These are phyloP conservation scores for Limanda limanda DNA, from an alignment of 2,113 vertebrate genomes.

Conservation along the genomic window DNA sequence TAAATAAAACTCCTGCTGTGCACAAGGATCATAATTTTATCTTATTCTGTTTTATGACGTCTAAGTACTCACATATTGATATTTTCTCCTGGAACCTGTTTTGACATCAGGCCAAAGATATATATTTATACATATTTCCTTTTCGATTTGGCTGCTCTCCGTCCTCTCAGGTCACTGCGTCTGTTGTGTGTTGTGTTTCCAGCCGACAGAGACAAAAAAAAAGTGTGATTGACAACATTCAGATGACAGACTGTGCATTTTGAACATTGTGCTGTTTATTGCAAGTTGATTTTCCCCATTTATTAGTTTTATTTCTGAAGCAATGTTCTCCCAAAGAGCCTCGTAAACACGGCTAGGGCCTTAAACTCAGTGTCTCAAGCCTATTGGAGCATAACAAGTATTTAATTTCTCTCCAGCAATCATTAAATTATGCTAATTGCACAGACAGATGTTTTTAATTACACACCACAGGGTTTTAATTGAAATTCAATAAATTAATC, in stretches of 20 bases:
- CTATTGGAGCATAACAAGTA: slow-evolving; percentile 62
- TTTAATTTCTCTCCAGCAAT: slow-evolving; percentile 72
- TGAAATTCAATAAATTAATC: slow-evolving; percentile 69
- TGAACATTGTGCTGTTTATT: neutral
- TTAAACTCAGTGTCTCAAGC: slow-evolving; percentile 61
- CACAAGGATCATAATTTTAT: neutral
- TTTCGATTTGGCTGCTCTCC: neutral
- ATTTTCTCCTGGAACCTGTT: too few relatives aligned
- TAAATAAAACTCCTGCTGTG: neutral
- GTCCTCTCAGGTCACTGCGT: slow-evolving; percentile 1
- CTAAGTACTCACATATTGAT: neutral
- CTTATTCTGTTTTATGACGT: neutral
- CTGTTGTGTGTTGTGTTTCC: neutral
- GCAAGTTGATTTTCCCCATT: neutral
- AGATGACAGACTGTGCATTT: neutral
- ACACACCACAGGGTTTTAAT: slow-evolving; percentile 72
- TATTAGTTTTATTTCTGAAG: neutral
- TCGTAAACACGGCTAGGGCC: slow-evolving; percentile 35
- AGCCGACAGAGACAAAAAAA: neutral
- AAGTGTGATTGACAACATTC: slow-evolving; percentile 7
- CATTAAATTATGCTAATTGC: slow-evolving; percentile 77
- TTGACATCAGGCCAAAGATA: too few relatives aligned
- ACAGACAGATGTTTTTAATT: slow-evolving; percentile 74
- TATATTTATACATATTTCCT: neutral
- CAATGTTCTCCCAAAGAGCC: slow-evolving; percentile 21